Base-by-base conservation (phyloP, 2,113 vertebrate genomes). In the Pygoscelis adeliae region DNA sequence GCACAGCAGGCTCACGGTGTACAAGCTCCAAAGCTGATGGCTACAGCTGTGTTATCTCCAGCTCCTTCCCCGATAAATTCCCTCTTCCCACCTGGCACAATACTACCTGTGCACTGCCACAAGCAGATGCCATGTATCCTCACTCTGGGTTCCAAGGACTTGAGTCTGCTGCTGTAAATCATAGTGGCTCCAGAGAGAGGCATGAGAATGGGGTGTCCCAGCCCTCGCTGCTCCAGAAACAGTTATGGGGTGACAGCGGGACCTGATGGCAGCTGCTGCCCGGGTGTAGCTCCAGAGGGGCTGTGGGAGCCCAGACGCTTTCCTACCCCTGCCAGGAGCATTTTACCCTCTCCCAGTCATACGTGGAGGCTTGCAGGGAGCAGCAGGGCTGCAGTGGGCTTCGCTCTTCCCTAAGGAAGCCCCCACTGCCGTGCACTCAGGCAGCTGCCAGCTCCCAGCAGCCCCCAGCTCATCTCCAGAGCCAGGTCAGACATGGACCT, bases 131-230 rank as follows among this genome's bases (percentile, higher is more conserved):
- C 36, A 66, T 19, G 8, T 65, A 46, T 11, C 36, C 20, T 78
- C 44, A 15, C 26, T 46, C 80, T 58, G 63, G 79, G 93, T 63
- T 95, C 94, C 72, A 94, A 88, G 77, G 91, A 69, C 76, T 83
- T 47, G 91, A 96, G 72, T 62, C 89, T 96, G 85, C 81, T 92
- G 92, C 96, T 97, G 95, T 83, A 95, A 94, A 96, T 90, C 67
- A 42, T 1, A 27, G 56, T 61, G 15, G 59, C 34, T 90, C 55
- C 1, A 3, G 47, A 83, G 15, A 52, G 55, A 56, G 42, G 10
- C 1, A 6, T 6, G 47, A 49, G 25, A 73, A 59, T 5, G 29
- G 44, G 27, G 6, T 52, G 44, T 40, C 34, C 49, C 44, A 76
- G 40, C 12, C 49, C 18, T 58, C 0, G 2, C 44, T 61, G 63